Evolutionary conservation across 2,797 vertebrate species (phyloP).

Genomic region (Molothrus aeneus): DNA sequence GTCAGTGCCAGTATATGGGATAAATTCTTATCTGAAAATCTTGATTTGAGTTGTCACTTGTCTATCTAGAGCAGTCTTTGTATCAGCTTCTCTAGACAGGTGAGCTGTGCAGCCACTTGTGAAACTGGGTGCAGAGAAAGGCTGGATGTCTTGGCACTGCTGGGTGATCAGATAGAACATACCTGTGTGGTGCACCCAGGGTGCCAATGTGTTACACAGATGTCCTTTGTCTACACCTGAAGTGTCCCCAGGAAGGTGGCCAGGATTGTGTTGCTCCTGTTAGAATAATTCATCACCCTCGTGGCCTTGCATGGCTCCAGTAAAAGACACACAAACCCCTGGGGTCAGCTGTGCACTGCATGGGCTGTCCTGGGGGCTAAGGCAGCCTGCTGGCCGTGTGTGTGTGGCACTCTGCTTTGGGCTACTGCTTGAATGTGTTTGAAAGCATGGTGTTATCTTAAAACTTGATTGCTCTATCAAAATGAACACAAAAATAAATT

Average conservation of each 20-base stretch:
- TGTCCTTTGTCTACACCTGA: slow-evolving; percentile 22
- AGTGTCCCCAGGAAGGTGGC: slow-evolving; percentile 10
- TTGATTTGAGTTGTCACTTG: neutral
- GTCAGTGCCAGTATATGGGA: neutral
- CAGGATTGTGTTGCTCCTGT: neutral
- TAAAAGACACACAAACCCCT: neutral
- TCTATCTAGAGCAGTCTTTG: neutral
- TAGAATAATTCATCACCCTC: neutral
- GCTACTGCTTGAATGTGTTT: neutral
- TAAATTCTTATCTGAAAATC: neutral
- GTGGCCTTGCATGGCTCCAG: neutral
- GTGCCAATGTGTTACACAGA: neutral
- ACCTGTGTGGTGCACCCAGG: neutral
- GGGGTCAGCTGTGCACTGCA: neutral
- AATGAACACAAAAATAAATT: neutral
- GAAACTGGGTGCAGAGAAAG: neutral
- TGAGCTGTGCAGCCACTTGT: neutral
- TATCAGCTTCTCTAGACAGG: neutral
- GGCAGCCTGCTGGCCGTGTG: neutral
- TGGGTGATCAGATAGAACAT: neutral
- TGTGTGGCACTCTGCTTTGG: neutral
- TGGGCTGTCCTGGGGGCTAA: neutral
- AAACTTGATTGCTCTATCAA: neutral
- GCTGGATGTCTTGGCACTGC: neutral
- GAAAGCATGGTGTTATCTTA: neutral